Conservation (phyloP, 2,797 vertebrate genomes). For the Liasis olivaceus region DNA sequence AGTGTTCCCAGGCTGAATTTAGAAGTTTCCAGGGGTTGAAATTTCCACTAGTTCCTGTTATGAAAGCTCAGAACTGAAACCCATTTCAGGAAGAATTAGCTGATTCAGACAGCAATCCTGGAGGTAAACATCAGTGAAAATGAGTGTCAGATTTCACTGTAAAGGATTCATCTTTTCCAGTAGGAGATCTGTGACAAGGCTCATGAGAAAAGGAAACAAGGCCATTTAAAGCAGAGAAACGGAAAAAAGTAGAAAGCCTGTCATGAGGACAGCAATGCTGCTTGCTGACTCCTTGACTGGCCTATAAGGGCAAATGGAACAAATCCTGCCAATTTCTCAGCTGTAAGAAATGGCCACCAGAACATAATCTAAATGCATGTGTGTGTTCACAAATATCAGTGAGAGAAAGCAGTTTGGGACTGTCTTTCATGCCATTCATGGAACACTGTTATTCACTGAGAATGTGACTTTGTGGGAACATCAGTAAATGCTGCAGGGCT, state of each 20-base stretch:
- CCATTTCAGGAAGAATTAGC: neutral
- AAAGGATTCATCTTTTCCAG: neutral
- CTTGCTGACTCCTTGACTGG: neutral
- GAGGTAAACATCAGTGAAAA: neutral
- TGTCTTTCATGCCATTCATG: neutral
- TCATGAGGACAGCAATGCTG: neutral
- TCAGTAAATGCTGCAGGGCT: constrained; percentile 3
- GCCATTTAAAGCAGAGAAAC: neutral
- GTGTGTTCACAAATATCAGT: neutral
- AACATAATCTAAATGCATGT: neutral
- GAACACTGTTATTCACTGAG: neutral
- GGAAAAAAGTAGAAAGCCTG: neutral
- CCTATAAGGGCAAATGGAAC: neutral
- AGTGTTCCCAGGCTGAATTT: neutral
- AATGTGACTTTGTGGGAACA: neutral
- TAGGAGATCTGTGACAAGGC: neutral
- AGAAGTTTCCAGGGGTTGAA: neutral
- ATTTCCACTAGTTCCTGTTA: neutral
- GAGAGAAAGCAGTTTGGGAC: neutral
- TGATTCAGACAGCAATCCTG: neutral
- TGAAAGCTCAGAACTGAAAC: neutral
- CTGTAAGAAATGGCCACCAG: neutral
- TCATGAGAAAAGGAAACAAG: constrained; percentile 15
- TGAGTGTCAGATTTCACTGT: neutral
- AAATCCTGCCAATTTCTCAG: neutral